Conservation (phyloP, 2,797 vertebrate species). For the Neosilurus mollespiculum region DNA sequence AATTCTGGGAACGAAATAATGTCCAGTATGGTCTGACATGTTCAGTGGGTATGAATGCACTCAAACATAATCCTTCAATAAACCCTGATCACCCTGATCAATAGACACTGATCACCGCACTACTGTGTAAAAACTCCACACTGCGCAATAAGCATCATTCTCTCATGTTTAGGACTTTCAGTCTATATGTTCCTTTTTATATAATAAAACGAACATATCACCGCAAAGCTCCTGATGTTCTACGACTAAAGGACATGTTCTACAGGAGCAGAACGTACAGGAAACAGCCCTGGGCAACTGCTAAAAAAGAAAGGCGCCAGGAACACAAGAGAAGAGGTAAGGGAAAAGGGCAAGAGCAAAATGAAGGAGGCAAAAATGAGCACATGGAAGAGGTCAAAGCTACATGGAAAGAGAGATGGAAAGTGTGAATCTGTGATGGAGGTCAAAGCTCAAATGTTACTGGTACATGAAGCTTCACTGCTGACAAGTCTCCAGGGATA, state of each 20-base stretch:
- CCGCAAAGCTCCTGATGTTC: not conserved
- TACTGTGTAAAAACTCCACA: not conserved
- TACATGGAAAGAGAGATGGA: conserved; percentile 32
- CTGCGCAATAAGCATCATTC: too few relatives aligned
- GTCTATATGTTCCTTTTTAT: not conserved
- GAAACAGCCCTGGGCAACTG: conserved; percentile 20
- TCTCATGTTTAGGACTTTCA: not conserved
- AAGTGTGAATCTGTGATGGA: conserved; percentile 34
- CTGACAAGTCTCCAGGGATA: conserved; percentile 17
- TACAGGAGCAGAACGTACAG: not conserved
- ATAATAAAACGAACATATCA: not conserved
- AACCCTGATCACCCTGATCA: too few relatives aligned
- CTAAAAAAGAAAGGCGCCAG: not conserved
- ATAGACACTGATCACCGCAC: not conserved
- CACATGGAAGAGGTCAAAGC: conserved; percentile 37
- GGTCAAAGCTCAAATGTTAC: conserved; percentile 47
- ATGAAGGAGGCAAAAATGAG: conserved; percentile 27
- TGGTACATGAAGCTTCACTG: conserved; percentile 25
- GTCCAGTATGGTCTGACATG: not conserved
- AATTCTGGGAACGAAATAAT: not conserved
- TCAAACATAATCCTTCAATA: not conserved
- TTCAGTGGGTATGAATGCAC: not conserved
- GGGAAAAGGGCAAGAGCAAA: conserved; percentile 17
- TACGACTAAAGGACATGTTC: not conserved
- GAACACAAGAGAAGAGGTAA: conserved; percentile 21